phyloP scores from a whole-genome alignment of 2,797 vertebrate genomes.

The Tiaroga cobitis region DNA sequence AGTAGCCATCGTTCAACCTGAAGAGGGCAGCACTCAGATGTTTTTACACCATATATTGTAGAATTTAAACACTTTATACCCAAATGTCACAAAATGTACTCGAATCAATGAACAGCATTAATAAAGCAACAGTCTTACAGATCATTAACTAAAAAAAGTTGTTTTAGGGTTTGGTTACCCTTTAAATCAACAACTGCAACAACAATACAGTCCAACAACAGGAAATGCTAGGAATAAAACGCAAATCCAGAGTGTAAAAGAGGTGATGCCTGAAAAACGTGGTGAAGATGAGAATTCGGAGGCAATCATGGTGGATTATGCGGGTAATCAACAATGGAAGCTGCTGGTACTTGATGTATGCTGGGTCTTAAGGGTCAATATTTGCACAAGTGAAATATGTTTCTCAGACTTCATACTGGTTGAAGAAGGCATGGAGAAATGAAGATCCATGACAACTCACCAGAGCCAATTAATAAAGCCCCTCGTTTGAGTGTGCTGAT shows the following conservation, averaged over 20 bases:
- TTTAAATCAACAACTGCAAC: not conserved
- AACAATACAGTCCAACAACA: not conserved
- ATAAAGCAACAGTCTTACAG: too few relatives aligned
- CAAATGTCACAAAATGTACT: too few relatives aligned
- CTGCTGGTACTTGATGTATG: not conserved
- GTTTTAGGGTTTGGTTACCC: too few relatives aligned
- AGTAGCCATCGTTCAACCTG: too few relatives aligned
- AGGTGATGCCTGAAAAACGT: constrained; percentile 1
- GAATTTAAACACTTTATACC: too few relatives aligned
- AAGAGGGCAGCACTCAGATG: too few relatives aligned
- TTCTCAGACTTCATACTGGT: constrained; percentile 65
- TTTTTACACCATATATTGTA: too few relatives aligned
- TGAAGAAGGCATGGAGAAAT: constrained; percentile 65
- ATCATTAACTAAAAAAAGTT: too few relatives aligned
- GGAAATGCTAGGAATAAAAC: not conserved
- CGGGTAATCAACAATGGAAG: not conserved
- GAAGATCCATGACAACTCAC: constrained; percentile 73
- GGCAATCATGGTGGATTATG: constrained; percentile 53
- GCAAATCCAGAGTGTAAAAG: not conserved
- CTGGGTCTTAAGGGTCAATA: constrained; percentile 68
- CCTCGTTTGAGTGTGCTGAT: constrained; percentile 73
- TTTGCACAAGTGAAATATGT: constrained; percentile 67
- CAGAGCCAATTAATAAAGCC: constrained; percentile 77
- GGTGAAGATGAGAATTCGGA: constrained; percentile 63
- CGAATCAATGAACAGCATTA: too few relatives aligned